These are phyloP conservation scores for Rhagoletis pomonella DNA, from an alignment of 1,140 invertebrate species.

Conservation along the genomic window DNA sequence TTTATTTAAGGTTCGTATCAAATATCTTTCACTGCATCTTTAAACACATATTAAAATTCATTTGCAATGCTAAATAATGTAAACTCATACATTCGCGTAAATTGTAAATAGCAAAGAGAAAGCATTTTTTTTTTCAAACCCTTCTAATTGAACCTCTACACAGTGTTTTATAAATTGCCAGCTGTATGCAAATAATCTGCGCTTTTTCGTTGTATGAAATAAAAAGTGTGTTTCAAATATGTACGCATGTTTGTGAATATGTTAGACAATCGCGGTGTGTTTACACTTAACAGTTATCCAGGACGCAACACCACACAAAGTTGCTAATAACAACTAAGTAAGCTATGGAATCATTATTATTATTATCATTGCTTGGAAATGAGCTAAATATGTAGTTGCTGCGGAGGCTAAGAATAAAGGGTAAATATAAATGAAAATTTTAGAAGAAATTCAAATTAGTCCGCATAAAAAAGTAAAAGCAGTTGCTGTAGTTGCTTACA, in stretches of 20 bases:
- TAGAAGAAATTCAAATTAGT: background rate
- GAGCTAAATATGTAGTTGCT: background rate
- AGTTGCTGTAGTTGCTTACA: background rate
- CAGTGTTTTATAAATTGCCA: background rate
- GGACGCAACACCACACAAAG: background rate
- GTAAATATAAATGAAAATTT: background rate
- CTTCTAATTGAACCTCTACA: background rate
- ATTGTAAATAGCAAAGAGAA: no score
- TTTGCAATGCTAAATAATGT: no score
- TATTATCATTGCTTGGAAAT: conserved; percentile 24
- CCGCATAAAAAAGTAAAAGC: background rate
- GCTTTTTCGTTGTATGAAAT: no score
- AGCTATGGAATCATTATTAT: conserved; percentile 17
- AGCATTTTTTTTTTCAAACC: no score
- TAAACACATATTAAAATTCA: no score
- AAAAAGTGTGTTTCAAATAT: no score
- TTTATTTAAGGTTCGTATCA: no score
- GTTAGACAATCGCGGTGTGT: no score
- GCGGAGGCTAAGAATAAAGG: background rate
- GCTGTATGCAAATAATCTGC: background rate
- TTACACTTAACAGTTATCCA: background rate
- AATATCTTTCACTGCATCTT: no score
- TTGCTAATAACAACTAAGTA: conserved; percentile 22
- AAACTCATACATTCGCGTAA: no score
- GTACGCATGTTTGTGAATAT: no score